These are phyloP conservation scores for Pseudanteris insignis DNA, from an alignment of 2,888 invertebrate species.

Conservation along the genomic window DNA sequence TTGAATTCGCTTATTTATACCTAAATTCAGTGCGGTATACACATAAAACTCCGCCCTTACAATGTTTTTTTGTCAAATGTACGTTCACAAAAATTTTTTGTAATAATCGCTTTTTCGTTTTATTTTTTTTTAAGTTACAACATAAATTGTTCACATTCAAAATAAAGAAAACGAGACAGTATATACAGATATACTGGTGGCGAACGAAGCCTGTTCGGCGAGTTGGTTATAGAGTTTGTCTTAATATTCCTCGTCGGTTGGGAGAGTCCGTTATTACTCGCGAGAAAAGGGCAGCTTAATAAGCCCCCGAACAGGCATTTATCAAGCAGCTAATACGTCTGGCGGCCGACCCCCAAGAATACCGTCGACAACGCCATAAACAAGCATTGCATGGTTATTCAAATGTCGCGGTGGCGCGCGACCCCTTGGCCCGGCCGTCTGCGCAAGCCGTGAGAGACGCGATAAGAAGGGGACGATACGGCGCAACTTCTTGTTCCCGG, in stretches of 20 bases:
- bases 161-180: conserved; percentile 5
- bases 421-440: no score
- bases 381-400: conserved; percentile 41
- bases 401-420: conserved; percentile 33
- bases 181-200: neutral
- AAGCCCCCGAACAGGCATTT: conserved; percentile 25
- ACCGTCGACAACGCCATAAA: conserved; percentile 32
- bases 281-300: conserved; percentile 20
- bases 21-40: no score
- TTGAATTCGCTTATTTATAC: no score
- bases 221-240: conserved; percentile 8
- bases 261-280: conserved; percentile 20
- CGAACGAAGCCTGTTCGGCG: no score
- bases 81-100: no score
- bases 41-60: no score
- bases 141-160: neutral
- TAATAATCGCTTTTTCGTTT: no score
- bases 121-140: no score
- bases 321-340: conserved; percentile 23
- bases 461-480: no score
- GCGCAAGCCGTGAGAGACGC: conserved; percentile 17
- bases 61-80: no score
- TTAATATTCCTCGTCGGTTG: conserved; percentile 26
- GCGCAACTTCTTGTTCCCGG: conserved; percentile 32
- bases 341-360: conserved; percentile 25